These are phyloP conservation scores for Isoperla grammatica DNA, from an alignment of 2,888 invertebrate genomes.

Conservation along the genomic window DNA sequence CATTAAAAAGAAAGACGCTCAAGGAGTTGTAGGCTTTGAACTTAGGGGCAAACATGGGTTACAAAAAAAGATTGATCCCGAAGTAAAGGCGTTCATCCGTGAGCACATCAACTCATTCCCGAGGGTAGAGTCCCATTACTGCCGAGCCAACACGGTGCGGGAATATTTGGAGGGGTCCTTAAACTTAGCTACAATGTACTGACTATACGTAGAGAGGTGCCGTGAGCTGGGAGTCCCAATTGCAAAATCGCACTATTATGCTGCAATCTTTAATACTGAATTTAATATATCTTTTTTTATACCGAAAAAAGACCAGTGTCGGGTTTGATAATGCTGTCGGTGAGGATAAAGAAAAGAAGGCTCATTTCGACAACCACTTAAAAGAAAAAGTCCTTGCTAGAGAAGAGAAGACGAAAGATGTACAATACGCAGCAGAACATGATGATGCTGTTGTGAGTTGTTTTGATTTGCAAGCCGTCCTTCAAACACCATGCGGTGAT, in stretches of 20 bases:
- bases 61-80: constrained; percentile 25
- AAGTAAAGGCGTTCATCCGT: constrained; percentile 27
- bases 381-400: constrained; percentile 1
- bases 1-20: no score
- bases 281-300: constrained; percentile 12
- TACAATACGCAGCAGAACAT: constrained; percentile 1
- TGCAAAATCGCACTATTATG: constrained; percentile 10
- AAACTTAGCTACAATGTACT: constrained; percentile 35
- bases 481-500: neutral
- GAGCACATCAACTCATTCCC: constrained; percentile 34
- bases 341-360: neutral
- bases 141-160: constrained; percentile 33
- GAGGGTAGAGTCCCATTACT: constrained; percentile 35
- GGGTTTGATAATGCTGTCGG: neutral
- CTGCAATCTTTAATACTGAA: constrained; percentile 8
- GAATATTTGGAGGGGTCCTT: constrained; percentile 35
- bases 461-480: constrained; percentile 3
- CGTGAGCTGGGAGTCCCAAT: neutral
- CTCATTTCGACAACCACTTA: neutral
- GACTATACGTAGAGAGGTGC: constrained; percentile 4
- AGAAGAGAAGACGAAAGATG: neutral
- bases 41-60: constrained; percentile 31
- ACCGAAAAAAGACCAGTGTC: constrained; percentile 7
- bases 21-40: constrained; percentile 27
- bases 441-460: constrained; percentile 2